Conservation (phyloP, 1,140 invertebrate species). For the Hetaerina americana region DNA sequence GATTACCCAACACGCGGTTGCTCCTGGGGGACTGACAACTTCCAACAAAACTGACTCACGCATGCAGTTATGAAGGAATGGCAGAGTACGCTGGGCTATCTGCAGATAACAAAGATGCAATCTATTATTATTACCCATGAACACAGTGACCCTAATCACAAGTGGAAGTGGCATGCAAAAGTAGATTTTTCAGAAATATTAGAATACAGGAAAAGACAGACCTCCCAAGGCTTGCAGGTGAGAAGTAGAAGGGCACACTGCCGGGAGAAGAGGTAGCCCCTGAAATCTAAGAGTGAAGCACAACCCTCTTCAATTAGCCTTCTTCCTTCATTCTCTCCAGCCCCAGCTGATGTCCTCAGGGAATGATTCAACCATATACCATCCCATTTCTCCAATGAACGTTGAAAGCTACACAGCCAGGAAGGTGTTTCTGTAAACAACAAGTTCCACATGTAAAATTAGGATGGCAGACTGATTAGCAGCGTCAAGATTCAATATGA, state of each 20-base stretch:
- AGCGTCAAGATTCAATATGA: too few relatives aligned
- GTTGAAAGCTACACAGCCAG: slow-evolving; percentile 67
- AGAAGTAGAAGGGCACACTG: slow-evolving; percentile 78
- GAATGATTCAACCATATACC: slow-evolving; percentile 52
- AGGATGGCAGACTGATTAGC: too few relatives aligned
- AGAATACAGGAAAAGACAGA: slow-evolving; percentile 28
- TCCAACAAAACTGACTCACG: slow-evolving; percentile 68
- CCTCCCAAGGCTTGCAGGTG: slow-evolving; percentile 66
- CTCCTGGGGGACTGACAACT: slow-evolving; percentile 61
- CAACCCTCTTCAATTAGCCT: slow-evolving; percentile 52
- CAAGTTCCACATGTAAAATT: not conserved
- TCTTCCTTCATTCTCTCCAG: slow-evolving; percentile 51
- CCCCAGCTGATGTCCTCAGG: slow-evolving; percentile 21
- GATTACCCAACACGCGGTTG: slow-evolving; percentile 85
- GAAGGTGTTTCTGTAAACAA: slow-evolving; percentile 48
- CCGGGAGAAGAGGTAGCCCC: slow-evolving; percentile 87
- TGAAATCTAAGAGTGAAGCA: slow-evolving; percentile 72
- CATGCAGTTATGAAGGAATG: slow-evolving; percentile 74
- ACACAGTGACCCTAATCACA: too few relatives aligned
- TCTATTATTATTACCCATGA: too few relatives aligned
- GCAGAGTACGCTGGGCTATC: slow-evolving; percentile 71
- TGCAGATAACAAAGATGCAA: slow-evolving; percentile 25
- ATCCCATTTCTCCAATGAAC: slow-evolving; percentile 64
- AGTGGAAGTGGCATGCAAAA: not conserved
- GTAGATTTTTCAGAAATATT: slow-evolving; percentile 7